These are phyloP conservation scores for Amphibalanus amphitrite DNA, from an alignment of 1,140 invertebrate genomes.

Conservation along the genomic window DNA sequence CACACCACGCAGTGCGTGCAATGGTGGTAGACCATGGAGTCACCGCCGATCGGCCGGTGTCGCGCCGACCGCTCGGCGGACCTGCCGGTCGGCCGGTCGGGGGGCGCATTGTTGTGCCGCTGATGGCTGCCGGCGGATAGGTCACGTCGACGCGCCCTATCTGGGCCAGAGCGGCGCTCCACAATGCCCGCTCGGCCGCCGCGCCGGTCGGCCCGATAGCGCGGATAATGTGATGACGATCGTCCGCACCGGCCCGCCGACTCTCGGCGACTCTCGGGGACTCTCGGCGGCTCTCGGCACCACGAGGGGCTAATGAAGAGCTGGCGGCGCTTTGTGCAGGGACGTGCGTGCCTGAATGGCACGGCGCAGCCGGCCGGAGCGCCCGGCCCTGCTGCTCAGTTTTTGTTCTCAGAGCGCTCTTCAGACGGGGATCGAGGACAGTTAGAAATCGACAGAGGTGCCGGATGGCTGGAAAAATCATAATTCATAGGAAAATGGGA, in stretches of 20 bases:
- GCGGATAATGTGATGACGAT: neutral
- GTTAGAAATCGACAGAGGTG: neutral
- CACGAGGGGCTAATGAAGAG: neutral
- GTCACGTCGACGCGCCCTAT: neutral
- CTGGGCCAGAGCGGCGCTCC: no score
- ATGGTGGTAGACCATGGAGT: no score
- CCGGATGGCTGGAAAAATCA: no score
- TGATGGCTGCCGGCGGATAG: neutral
- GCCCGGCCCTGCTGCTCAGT: neutral
- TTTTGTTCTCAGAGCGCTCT: neutral
- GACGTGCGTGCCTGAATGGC: neutral
- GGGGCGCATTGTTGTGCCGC: no score
- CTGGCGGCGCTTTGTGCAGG: neutral
- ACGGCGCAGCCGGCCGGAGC: neutral
- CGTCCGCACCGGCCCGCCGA: no score
- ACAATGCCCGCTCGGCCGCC: neutral
- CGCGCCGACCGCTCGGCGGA: no score
- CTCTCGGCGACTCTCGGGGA: no score
- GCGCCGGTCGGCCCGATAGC: neutral
- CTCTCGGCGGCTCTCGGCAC: no score
- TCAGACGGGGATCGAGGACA: neutral
- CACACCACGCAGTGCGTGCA: no score
- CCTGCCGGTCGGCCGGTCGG: no score
- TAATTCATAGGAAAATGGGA: no score
- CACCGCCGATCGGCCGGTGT: no score